Percentiles rank a stretch among this genome's conserved stretches.
Conservation (phyloP, 2,113 vertebrate genomes). For the Protobothrops flavoviridis region DNA sequence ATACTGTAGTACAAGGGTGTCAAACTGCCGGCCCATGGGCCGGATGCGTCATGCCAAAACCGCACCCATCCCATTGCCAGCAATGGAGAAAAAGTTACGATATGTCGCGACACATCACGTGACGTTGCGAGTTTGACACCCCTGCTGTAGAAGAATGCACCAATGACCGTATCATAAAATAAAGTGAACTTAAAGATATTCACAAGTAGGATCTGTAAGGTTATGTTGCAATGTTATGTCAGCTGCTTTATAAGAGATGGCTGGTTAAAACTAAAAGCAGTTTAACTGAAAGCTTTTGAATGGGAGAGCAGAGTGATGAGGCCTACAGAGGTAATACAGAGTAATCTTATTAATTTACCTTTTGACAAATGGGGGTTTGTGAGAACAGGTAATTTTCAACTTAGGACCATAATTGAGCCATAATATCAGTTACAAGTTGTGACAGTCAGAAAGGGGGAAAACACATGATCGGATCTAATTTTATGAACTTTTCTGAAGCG, state of each 20-base stretch:
- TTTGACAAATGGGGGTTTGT: background rate
- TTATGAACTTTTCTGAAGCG: background rate
- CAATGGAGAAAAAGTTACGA: too few relatives aligned
- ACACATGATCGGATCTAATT: background rate
- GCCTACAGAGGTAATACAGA: background rate
- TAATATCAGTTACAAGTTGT: background rate
- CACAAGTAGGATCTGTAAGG: background rate
- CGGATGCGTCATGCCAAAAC: too few relatives aligned
- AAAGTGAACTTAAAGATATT: background rate
- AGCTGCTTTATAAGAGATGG: background rate
- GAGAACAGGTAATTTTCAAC: background rate
- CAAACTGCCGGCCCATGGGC: too few relatives aligned
- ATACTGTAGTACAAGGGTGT: background rate
- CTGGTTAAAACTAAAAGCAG: background rate
- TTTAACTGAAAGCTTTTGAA: background rate
- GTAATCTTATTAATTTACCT: background rate
- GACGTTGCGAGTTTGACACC: too few relatives aligned
- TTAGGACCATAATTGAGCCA: too few relatives aligned
- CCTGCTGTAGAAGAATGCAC: background rate
- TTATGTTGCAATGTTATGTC: background rate
- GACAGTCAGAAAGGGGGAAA: background rate
- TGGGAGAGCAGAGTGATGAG: background rate
- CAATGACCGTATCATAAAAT: background rate
- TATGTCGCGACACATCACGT: too few relatives aligned
- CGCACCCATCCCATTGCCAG: too few relatives aligned